Evolutionary conservation across 1,140 invertebrate species (phyloP).

Genomic region (Zaprionus taronus): DNA sequence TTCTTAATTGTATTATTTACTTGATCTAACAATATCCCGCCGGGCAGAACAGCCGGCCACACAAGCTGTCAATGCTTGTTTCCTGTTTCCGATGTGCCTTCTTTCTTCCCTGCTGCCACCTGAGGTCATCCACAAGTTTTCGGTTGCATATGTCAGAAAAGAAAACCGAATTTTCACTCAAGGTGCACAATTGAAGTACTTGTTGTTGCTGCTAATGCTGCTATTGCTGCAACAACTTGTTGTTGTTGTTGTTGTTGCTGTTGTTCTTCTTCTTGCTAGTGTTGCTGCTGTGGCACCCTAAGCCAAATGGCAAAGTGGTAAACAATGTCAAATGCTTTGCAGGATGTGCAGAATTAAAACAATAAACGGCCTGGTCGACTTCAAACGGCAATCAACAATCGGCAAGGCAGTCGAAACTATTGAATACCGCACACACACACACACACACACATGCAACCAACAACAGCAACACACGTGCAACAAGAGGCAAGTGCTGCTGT

Average conservation of each 20-base stretch:
- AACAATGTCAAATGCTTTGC: conserved; percentile 71
- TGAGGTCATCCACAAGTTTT: neutral
- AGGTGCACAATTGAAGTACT: conserved; percentile 1
- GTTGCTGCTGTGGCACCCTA: conserved; percentile 46
- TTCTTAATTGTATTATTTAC: neutral
- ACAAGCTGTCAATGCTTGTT: neutral
- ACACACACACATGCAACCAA: neutral
- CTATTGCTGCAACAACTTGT: neutral
- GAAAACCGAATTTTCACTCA: conserved; percentile 18
- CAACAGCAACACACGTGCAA: conserved; percentile 14
- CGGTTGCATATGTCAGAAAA: neutral
- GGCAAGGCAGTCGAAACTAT: conserved; percentile 45
- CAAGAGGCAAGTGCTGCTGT: conserved; percentile 37
- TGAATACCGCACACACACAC: conserved; percentile 44
- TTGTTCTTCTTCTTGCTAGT: neutral
- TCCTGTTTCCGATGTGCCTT: neutral
- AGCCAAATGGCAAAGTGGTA: conserved; percentile 78
- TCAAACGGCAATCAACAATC: conserved; percentile 43
- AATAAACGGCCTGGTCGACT: conserved; percentile 62
- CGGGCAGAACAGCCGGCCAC: neutral
- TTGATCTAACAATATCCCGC: neutral
- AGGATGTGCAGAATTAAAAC: conserved; percentile 74
- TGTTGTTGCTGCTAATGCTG: conserved; percentile 4
- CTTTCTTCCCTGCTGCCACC: neutral
- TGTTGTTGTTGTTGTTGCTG: conserved; percentile 12